Evolutionary conservation across 2,888 invertebrate genomes (phyloP).

Genomic region (Onchidella celtica): DNA sequence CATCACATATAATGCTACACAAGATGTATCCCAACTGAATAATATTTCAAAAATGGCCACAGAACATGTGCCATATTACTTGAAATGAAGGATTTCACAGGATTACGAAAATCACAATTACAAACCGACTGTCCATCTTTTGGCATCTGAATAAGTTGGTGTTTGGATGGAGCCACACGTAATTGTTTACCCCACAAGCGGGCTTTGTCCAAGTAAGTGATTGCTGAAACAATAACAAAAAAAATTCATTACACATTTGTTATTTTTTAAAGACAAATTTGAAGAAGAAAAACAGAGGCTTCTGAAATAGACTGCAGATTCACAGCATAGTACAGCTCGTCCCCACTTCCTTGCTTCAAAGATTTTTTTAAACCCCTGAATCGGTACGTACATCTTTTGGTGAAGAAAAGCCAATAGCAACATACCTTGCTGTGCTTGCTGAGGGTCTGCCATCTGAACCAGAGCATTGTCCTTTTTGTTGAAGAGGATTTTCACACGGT

Average conservation of each 20-base stretch:
- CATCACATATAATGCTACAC: no score
- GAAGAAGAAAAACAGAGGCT: background rate
- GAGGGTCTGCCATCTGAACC: slow-evolving; percentile 98
- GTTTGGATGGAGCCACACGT: slow-evolving; percentile 98
- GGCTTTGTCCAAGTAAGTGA: slow-evolving; percentile 95
- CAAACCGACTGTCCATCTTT: slow-evolving; percentile 95
- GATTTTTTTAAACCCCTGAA: no score
- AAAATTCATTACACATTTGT: background rate
- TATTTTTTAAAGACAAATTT: background rate
- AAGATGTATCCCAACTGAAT: no score
- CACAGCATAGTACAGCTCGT: no score
- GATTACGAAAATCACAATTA: no score
- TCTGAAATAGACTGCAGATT: background rate
- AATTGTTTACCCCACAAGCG: slow-evolving; percentile 98
- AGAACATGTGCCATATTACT: no score
- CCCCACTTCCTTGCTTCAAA: no score
- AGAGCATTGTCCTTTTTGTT: slow-evolving; percentile 99
- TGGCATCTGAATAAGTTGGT: slow-evolving; percentile 98
- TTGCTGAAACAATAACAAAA: slow-evolving; percentile 77
- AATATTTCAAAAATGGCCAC: no score
- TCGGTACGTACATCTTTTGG: no score
- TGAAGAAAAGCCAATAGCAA: slow-evolving; percentile 77
- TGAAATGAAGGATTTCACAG: no score
- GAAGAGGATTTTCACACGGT: slow-evolving; percentile 99
- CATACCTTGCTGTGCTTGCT: slow-evolving; percentile 96